phyloP scores from a whole-genome alignment of 2,797 vertebrate species.

The Strix occidentalis region DNA sequence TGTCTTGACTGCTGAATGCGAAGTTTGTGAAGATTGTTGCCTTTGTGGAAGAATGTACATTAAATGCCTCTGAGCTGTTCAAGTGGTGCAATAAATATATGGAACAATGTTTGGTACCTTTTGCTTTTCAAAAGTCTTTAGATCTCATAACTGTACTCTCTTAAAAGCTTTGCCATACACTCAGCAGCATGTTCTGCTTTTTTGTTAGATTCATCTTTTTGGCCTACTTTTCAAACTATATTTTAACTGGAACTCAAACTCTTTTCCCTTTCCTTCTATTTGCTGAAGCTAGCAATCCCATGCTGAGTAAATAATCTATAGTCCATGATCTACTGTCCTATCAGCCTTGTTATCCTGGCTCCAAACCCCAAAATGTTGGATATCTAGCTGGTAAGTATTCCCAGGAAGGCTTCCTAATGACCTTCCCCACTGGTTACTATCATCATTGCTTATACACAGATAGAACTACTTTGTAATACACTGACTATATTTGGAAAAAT shows the following conservation, averaged over 20 bases:
- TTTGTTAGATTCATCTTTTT: constrained; percentile 69
- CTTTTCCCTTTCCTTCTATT: constrained; percentile 48
- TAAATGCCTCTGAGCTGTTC: constrained; percentile 24
- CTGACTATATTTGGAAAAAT: constrained; percentile 83
- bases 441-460: constrained; percentile 72
- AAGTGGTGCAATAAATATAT: constrained; percentile 20
- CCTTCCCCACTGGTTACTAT: constrained; percentile 76
- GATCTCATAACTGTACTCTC: constrained; percentile 15
- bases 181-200: constrained; percentile 35
- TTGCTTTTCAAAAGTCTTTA: constrained; percentile 63
- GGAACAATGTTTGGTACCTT: constrained; percentile 47
- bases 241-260: constrained; percentile 67
- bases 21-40: constrained; percentile 34
- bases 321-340: constrained; percentile 74
- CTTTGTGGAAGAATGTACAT: constrained; percentile 19
- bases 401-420: constrained; percentile 77
- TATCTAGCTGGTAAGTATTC: constrained; percentile 77
- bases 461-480: constrained; percentile 62
- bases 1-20: not conserved
- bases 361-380: constrained; percentile 71
- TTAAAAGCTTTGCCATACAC: constrained; percentile 27
- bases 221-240: constrained; percentile 67
- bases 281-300: constrained; percentile 76
- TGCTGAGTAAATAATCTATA: constrained; percentile 79
- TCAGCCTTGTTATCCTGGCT: constrained; percentile 81